A percentile compares a stretch with the other conserved stretches of the same genome.
phyloP scores from a whole-genome alignment of 2,797 vertebrate species.

The Zalophus californianus region DNA sequence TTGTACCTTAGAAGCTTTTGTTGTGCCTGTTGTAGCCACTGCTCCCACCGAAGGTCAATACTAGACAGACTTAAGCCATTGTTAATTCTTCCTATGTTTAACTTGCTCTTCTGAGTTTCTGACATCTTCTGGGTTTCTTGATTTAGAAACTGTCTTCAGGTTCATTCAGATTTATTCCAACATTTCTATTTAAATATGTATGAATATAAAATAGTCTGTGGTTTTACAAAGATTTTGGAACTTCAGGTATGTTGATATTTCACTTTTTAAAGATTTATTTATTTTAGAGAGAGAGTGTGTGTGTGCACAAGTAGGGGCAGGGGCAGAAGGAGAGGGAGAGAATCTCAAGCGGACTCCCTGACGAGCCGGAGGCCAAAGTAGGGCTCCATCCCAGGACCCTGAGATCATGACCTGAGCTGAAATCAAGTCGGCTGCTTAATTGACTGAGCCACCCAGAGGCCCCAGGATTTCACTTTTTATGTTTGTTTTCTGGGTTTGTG shows the following conservation, averaged over 20 bases:
- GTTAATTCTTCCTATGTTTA: constrained; percentile 41
- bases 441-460: neutral
- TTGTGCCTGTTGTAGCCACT: neutral
- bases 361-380: no score
- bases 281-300: neutral
- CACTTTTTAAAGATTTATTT: neutral
- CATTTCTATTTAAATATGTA: constrained; percentile 14
- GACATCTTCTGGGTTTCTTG: constrained; percentile 40
- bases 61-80: neutral
- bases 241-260: neutral
- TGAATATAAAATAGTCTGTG: neutral
- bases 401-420: neutral
- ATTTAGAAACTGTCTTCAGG: neutral
- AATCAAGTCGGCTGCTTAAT: neutral
- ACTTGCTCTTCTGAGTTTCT: neutral
- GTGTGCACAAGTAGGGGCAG: neutral
- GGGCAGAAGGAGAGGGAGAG: neutral
- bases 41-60: neutral
- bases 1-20: neutral
- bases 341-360: neutral
- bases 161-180: constrained; percentile 16
- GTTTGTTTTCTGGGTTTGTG: constrained; percentile 38
- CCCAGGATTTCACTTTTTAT: neutral
- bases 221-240: constrained; percentile 12
- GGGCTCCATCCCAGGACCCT: neutral